These are phyloP conservation scores for Aulostomus chinensis DNA, from an alignment of 2,797 vertebrate genomes.

Conservation along the genomic window DNA sequence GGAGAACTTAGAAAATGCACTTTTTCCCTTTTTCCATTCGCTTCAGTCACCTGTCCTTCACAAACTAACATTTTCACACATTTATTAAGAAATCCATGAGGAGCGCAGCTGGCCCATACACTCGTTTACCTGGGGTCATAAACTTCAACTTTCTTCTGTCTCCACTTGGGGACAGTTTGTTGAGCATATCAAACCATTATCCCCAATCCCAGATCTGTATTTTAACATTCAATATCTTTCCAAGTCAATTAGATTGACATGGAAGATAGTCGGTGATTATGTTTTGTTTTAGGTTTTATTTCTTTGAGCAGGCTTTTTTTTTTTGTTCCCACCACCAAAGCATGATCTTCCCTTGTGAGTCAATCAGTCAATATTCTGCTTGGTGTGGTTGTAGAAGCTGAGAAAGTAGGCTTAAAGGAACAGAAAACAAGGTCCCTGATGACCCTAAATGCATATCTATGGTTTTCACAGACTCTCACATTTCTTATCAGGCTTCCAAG, in stretches of 20 bases:
- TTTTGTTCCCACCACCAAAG: background rate
- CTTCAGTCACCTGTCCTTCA: conserved; percentile 10
- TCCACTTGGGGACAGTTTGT: background rate
- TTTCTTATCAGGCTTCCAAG: conserved; percentile 10
- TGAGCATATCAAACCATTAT: background rate
- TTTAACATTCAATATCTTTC: no score
- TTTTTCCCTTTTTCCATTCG: conserved; percentile 17
- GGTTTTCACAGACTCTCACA: background rate
- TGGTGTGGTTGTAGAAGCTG: background rate
- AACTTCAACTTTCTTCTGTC: background rate
- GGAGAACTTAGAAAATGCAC: background rate
- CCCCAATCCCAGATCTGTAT: no score
- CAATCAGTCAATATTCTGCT: conserved; percentile 1
- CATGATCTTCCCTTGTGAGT: conserved; percentile 1
- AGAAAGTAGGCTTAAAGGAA: background rate
- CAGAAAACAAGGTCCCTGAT: background rate
- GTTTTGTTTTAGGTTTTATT: no score
- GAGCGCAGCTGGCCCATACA: conserved; percentile 25
- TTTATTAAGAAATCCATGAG: conserved; percentile 11
- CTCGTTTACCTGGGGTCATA: conserved; percentile 21
- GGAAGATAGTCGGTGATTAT: no score
- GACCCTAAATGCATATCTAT: background rate
- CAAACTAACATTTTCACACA: background rate
- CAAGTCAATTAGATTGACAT: no score
- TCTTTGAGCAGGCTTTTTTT: background rate